Percentiles rank a stretch among this genome's conserved stretches.
Evolutionary conservation across 1,140 invertebrate species (phyloP).

Genomic region (Drosophila elegans): DNA sequence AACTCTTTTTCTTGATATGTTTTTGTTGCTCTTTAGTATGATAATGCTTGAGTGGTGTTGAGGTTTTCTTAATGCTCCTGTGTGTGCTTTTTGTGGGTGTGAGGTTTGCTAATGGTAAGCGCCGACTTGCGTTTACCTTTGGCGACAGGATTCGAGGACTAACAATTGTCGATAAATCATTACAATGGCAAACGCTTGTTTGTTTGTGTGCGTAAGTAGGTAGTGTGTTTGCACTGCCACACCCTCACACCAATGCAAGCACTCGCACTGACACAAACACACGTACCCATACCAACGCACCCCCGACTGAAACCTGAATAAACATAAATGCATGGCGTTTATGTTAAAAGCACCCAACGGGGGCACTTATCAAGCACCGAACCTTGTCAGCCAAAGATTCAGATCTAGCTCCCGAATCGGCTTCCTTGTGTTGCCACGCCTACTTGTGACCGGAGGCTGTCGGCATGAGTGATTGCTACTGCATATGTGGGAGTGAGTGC

Average conservation of each 20-base stretch:
- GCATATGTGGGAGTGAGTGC: slow-evolving; percentile 53
- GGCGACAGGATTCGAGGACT: slow-evolving; percentile 38
- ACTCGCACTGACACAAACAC: not conserved
- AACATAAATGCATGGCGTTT: slow-evolving; percentile 75
- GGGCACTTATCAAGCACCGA: slow-evolving; percentile 61
- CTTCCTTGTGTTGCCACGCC: slow-evolving; percentile 11
- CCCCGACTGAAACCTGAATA: slow-evolving; percentile 63
- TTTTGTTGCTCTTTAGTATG: not conserved
- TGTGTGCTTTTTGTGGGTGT: slow-evolving; percentile 7
- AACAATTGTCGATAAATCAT: slow-evolving; percentile 74
- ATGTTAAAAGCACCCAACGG: slow-evolving; percentile 77
- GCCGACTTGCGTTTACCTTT: slow-evolving; percentile 45
- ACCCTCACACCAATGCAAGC: slow-evolving; percentile 11
- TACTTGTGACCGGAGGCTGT: slow-evolving; percentile 35
- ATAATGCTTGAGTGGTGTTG: not conserved
- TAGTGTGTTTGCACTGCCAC: slow-evolving; percentile 45
- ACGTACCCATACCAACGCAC: slow-evolving; percentile 6
- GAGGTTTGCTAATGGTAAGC: slow-evolving; percentile 27
- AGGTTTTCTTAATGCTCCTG: not conserved
- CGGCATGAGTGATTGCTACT: slow-evolving; percentile 67
- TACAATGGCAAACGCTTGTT: slow-evolving; percentile 62
- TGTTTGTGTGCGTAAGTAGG: slow-evolving; percentile 38
- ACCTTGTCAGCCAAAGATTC: slow-evolving; percentile 25
- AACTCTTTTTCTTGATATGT: not conserved
- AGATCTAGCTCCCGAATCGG: slow-evolving; percentile 1